Evolutionary conservation across 2,888 invertebrate genomes (phyloP).

Genomic region (Harpalus rufipes): DNA sequence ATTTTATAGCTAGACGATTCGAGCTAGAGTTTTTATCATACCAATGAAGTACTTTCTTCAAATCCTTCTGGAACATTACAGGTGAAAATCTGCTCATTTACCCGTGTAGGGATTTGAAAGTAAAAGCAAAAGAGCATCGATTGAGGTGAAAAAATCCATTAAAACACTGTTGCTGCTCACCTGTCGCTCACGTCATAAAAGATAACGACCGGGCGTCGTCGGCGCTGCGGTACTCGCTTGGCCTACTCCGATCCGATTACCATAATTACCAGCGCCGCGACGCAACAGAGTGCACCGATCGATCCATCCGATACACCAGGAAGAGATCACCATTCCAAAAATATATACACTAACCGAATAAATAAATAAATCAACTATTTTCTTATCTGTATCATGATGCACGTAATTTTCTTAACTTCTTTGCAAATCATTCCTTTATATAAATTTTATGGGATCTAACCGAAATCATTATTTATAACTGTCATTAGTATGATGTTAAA

Average conservation of each 20-base stretch:
- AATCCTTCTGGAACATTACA: not conserved
- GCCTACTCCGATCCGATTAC: conserved; percentile 61
- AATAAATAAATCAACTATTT: not conserved
- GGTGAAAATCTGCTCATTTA: not conserved
- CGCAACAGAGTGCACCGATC: conserved; percentile 57
- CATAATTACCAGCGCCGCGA: conserved; percentile 57
- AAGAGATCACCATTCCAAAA: not conserved
- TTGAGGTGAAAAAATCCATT: conserved; percentile 58
- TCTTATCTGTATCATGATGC: not conserved
- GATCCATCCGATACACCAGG: conserved; percentile 16
- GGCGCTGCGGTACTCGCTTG: conserved; percentile 3
- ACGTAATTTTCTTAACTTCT: no score
- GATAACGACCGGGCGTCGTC: conserved; percentile 49
- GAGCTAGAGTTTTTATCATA: not conserved
- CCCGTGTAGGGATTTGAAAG: conserved; percentile 27
- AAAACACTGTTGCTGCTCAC: conserved; percentile 59
- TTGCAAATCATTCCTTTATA: no score
- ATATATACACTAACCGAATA: not conserved
- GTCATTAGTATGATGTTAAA: no score
- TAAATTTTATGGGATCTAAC: no score
- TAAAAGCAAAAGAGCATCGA: conserved; percentile 48
- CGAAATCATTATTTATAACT: no score
- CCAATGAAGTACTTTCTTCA: not conserved
- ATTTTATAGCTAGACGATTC: not conserved
- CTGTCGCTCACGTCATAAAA: conserved; percentile 65